These are phyloP conservation scores for Apis cerana DNA, from an alignment of 1,140 invertebrate genomes.

Conservation along the genomic window DNA sequence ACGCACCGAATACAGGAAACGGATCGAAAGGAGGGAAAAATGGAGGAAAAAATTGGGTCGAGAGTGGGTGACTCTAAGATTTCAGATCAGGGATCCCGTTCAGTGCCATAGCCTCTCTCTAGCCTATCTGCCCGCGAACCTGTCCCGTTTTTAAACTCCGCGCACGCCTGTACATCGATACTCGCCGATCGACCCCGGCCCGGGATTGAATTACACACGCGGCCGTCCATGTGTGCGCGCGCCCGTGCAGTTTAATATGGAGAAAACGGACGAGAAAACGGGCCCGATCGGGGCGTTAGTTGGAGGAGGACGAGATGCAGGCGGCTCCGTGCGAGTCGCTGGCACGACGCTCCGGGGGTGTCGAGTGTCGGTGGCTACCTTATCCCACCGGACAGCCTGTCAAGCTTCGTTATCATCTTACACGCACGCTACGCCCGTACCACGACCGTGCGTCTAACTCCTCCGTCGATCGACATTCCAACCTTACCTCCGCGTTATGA, in stretches of 20 bases:
- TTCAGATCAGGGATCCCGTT: constrained; percentile 63
- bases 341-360: constrained; percentile 68
- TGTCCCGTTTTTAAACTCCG: constrained; percentile 65
- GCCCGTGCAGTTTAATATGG: constrained; percentile 61
- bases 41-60: constrained; percentile 15
- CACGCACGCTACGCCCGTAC: constrained; percentile 64
- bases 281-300: constrained; percentile 30
- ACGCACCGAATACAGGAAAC: not conserved
- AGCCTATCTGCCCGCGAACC: constrained; percentile 55
- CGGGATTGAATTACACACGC: constrained; percentile 57
- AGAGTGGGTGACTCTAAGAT: constrained; percentile 56
- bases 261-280: constrained; percentile 55
- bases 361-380: constrained; percentile 77
- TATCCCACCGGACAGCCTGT: constrained; percentile 77
- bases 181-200: constrained; percentile 58
- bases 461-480: constrained; percentile 62
- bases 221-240: constrained; percentile 55
- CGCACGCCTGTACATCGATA: constrained; percentile 67
- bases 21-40: no score
- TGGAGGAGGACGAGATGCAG: constrained; percentile 28
- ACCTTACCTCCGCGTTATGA: constrained; percentile 40
- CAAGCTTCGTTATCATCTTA: constrained; percentile 79
- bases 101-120: constrained; percentile 8
- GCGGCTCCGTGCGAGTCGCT: constrained; percentile 53
- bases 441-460: constrained; percentile 55